A percentile compares a stretch with the other conserved stretches of the same genome.
phyloP scores from a whole-genome alignment of 2,797 vertebrate genomes.

The Tauraco hartlaubi region DNA sequence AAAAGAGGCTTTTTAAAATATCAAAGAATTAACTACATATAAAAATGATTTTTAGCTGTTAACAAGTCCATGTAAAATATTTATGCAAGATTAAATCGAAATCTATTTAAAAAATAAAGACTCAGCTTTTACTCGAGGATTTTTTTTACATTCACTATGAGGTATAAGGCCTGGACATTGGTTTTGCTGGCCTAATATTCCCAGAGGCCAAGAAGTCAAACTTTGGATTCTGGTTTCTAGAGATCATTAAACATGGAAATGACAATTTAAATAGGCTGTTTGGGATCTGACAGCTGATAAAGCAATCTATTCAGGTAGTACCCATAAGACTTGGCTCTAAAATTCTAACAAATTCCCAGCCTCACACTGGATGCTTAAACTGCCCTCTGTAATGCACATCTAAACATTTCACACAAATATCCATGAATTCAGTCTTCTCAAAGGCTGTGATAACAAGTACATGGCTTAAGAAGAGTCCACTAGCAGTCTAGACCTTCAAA shows the following conservation, averaged over 20 bases:
- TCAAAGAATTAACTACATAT: not conserved
- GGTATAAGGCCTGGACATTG: not conserved
- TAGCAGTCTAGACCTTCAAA: not conserved
- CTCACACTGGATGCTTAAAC: not conserved
- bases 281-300: not conserved
- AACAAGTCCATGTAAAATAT: not conserved
- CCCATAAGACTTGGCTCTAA: not conserved
- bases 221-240: not conserved
- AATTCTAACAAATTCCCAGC: not conserved
- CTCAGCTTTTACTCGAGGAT: not conserved
- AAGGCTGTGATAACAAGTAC: not conserved
- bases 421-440: not conserved
- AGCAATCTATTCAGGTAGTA: not conserved
- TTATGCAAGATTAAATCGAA: not conserved
- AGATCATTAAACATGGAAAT: not conserved
- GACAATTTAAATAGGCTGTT: not conserved
- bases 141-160: not conserved
- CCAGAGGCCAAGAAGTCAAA: not conserved
- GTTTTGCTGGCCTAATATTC: not conserved
- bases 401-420: not conserved
- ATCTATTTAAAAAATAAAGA: not conserved
- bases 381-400: not conserved
- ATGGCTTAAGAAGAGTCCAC: not conserved
- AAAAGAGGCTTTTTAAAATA: conserved; percentile 12
- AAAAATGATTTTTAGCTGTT: conserved; percentile 22